These are phyloP conservation scores for Caenorhabditis sinica DNA, from an alignment of 2,888 invertebrate genomes.

Conservation along the genomic window DNA sequence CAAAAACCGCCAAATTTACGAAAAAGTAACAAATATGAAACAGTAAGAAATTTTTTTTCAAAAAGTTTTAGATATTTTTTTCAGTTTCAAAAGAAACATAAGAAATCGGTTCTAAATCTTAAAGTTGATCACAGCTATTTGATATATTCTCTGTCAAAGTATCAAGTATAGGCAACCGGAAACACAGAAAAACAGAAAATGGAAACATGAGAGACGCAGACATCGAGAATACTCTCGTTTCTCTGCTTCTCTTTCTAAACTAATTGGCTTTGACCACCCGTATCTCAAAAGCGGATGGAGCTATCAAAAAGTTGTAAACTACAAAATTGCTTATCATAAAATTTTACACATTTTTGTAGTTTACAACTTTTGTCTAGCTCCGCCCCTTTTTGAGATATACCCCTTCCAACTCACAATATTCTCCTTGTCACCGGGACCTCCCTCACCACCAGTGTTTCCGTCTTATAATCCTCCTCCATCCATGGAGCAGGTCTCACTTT, in stretches of 20 bases:
- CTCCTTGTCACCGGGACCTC: slow-evolving; percentile 46
- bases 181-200: no score
- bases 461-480: slow-evolving; percentile 57
- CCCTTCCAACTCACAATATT: slow-evolving; percentile 30
- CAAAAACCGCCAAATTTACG: no score
- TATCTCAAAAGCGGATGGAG: neutral
- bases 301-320: slow-evolving; percentile 1
- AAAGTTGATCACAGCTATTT: no score
- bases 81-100: neutral
- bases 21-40: no score
- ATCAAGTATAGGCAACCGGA: no score
- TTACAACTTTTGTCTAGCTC: neutral
- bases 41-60: neutral
- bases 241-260: neutral
- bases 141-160: no score
- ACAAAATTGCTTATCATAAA: neutral
- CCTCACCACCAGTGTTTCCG: slow-evolving; percentile 28
- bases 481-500: slow-evolving; percentile 72
- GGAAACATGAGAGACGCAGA: neutral
- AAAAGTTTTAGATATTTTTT: neutral
- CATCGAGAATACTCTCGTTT: neutral
- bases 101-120: no score
- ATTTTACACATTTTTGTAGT: slow-evolving; percentile 2
- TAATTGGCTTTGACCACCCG: neutral
- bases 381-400: neutral